Evolutionary conservation across 2,797 vertebrate species (phyloP), one percentile per base, ranked within the genome.

Genomic region (Distichodus sexfasciatus): DNA sequence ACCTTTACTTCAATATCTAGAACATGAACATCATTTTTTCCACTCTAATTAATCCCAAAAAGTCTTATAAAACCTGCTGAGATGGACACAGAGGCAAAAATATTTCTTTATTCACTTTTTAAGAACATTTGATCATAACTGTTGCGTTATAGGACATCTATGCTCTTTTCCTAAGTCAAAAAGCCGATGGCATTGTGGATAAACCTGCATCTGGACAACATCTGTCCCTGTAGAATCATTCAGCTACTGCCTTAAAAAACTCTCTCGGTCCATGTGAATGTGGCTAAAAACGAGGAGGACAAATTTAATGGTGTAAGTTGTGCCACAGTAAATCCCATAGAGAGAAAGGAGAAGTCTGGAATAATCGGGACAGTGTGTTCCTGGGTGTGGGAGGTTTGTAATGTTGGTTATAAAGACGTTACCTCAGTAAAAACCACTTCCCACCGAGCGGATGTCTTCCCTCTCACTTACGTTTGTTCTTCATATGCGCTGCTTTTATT

Each of bases 361-460:
- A 66, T 67, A 50, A 72, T 74, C 50, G 35, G 41, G 54, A 26
- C 67, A 66, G 36, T 71, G 59, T 74, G 72, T 63, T 72, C 51
- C 23, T 51, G 70, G 75, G 72, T 74, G 73, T 59, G 75, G 71
- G 26, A 19, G 9, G 29, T 57, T 24, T 36, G n/a, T n/a, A 48
- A 54, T 66, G 65, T 78, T 71, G 66, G 73, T 70, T 51, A 71
- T 57, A 74, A 70, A 80, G 76, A 80, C 76, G 77, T 81, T 74
- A 82, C 81, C 57, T 80, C 75, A 77, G 71, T 54, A 65, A 61
- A 76, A 72, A 70, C 43, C 17, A 66, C 38, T 66, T 44, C 65
- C 68, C 65, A 54, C 51, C 62, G 66, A 71, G 55, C 69, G 71
- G 77, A 79, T 73, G 66, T 73, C 65, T 71, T 74, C 50, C 62